Conservation (phyloP, 2,797 vertebrate genomes). For the Sebastes hopkinsi region DNA sequence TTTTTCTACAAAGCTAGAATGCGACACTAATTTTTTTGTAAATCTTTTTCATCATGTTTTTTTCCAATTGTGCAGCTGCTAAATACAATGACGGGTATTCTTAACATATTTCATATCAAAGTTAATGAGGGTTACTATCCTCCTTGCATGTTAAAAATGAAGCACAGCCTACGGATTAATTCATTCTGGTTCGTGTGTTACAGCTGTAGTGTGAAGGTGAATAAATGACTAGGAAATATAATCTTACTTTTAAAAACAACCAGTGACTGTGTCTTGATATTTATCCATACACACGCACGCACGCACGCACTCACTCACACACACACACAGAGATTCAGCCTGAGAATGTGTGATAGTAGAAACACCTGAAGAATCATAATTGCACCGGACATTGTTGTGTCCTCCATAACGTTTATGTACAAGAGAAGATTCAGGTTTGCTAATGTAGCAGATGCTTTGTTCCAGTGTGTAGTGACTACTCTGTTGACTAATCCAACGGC, state of each 20-base stretch:
- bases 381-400: conserved; percentile 53
- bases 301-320: background rate
- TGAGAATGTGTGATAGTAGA: conserved; percentile 62
- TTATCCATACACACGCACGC: background rate
- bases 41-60: conserved; percentile 41
- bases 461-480: conserved; percentile 80
- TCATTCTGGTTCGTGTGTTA: conserved; percentile 29
- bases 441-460: conserved; percentile 58
- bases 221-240: conserved; percentile 23
- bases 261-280: conserved; percentile 40
- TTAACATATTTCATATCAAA: conserved; percentile 3
- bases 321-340: conserved; percentile 38
- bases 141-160: conserved; percentile 17
- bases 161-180: conserved; percentile 1
- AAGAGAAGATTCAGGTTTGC: conserved; percentile 43
- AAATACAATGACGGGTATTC: conserved; percentile 14
- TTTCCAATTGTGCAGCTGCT: conserved; percentile 36
- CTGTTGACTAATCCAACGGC: conserved; percentile 65
- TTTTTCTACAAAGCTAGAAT: conserved; percentile 33
- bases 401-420: conserved; percentile 40
- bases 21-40: conserved; percentile 62
- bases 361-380: conserved; percentile 68
- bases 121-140: background rate
- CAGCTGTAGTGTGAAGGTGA: conserved; percentile 47
- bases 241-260: conserved; percentile 30